Base-by-base conservation (phyloP, 2,113 vertebrate species). In the Catharus bicknelli region DNA sequence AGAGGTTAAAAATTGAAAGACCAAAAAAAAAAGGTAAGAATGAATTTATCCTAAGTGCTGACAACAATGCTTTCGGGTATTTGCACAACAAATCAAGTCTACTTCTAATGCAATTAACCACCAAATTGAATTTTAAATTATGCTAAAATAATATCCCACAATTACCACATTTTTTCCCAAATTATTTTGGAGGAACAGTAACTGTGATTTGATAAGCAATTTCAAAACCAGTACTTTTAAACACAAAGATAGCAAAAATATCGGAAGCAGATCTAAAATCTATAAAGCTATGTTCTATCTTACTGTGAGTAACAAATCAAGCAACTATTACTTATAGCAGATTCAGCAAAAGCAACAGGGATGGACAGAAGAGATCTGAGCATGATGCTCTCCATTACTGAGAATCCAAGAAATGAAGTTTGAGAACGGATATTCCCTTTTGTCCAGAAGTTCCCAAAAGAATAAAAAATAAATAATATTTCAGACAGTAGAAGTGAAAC, bases 381-480 rank as follows among this genome's bases (percentile, higher is more conserved):
- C 54, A 1, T 92, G 92, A 93, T 96, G 94, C 97, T 96, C 94
- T 95, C 96, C 82, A 94, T 95, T 95, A 97, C 91, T 77, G 86
- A 96, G 91, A 97, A 97, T 94, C 94, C 86, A 96, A 95, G 96
- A 96, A 90, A 86, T 23, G 88, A 97, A 97, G 84, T 95, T 80
- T 62, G 96, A 97, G 89, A 57, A 94, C 90, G 67, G 91, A 96
- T 95, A 95, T 90, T 96, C 93, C 96, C 89, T 96, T 97, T 97
- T 87, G 94, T 97, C 97, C 96, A 96, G 96, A 98, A 97, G 96
- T 97, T 97, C 97, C 96, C 93, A 97, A 98, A 98, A 95, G 95
- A 97, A 97, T 97, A 97, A 96, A 97, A 97, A 98, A 98, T 98
- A 98, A 99, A 99, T 98, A 98, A 98, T 97, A 98, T 94, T 94